Conservation (phyloP, 2,888 invertebrate genomes). For the Nycteola revayana region DNA sequence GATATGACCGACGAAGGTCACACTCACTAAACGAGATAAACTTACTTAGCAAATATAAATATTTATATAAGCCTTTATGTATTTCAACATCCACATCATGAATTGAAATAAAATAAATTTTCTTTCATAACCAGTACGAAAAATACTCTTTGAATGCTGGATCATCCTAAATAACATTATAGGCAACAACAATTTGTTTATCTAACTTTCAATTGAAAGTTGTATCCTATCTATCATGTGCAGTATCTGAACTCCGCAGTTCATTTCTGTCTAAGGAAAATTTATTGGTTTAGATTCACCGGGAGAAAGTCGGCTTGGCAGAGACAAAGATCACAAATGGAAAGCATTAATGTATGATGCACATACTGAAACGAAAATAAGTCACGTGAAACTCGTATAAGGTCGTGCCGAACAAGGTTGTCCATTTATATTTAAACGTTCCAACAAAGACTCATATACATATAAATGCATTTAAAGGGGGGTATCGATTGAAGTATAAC, state of each 20-base stretch:
- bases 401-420: constrained; percentile 40
- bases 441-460: constrained; percentile 27
- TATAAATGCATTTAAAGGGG: constrained; percentile 8
- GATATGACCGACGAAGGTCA: constrained; percentile 57
- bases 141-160: no score
- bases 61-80: no score
- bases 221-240: no score
- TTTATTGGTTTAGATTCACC: constrained; percentile 43
- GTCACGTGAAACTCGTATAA: constrained; percentile 41
- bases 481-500: constrained; percentile 16
- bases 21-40: constrained; percentile 38
- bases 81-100: no score
- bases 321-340: constrained; percentile 45
- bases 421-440: constrained; percentile 36
- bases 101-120: no score
- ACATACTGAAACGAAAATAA: constrained; percentile 39
- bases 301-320: constrained; percentile 61
- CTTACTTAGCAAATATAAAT: no score
- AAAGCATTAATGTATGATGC: constrained; percentile 38
- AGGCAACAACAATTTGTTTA: no score
- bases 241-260: not conserved
- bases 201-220: no score
- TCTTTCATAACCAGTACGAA: no score
- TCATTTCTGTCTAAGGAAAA: constrained; percentile 21
- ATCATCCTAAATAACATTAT: no score